These are phyloP conservation scores for Tromatobia lineatoria DNA, from an alignment of 2,888 invertebrate genomes.

Conservation along the genomic window DNA sequence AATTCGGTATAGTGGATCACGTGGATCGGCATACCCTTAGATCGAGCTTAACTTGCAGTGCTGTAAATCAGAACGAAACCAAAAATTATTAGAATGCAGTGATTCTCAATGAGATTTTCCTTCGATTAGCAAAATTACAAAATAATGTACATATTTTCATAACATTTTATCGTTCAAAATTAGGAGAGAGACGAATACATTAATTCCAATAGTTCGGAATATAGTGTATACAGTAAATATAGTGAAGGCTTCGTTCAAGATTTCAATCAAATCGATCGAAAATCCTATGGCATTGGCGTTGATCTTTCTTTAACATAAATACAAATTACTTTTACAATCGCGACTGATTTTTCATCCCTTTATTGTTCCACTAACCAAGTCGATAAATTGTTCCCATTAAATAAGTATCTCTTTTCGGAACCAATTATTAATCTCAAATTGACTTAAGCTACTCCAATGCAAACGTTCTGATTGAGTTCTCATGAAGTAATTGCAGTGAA, in stretches of 20 bases:
- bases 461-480: neutral
- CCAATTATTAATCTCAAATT: neutral
- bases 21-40: neutral
- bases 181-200: neutral
- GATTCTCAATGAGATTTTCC: neutral
- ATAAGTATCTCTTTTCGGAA: neutral
- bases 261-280: no score
- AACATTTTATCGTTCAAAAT: neutral
- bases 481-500: neutral
- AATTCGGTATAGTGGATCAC: neutral
- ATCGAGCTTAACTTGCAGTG: neutral
- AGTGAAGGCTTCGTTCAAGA: no score
- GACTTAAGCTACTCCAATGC: neutral
- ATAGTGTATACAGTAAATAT: neutral
- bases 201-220: neutral
- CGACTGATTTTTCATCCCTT: neutral
- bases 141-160: neutral
- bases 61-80: neutral
- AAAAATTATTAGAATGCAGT: neutral
- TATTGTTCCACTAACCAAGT: neutral
- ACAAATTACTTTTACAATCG: no score
- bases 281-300: no score
- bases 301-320: no score
- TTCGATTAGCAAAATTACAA: no score
- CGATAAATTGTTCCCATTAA: neutral